These are phyloP conservation scores for Rhabdomys pumilio DNA, from an alignment of 2,797 vertebrate species.

Conservation along the genomic window DNA sequence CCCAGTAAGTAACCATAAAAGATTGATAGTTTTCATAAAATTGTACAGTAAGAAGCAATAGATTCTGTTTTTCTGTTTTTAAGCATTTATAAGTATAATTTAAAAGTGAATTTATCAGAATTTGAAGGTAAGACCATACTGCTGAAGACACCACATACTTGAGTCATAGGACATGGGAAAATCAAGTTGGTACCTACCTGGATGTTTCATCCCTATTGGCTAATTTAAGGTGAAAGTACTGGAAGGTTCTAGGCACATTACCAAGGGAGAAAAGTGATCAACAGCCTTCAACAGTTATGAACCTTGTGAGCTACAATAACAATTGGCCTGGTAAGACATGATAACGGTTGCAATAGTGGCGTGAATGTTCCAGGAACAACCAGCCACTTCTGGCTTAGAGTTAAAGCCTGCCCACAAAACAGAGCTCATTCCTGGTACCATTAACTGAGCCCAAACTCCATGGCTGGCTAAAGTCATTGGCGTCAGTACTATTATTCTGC, in stretches of 20 bases:
- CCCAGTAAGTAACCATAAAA: not conserved
- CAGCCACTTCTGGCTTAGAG: not conserved
- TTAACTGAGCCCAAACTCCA: not conserved
- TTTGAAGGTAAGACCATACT: not conserved
- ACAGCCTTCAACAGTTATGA: not conserved
- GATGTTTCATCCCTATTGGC: not conserved
- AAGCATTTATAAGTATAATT: conserved; percentile 22
- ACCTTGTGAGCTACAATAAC: not conserved
- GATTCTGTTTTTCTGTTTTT: conserved; percentile 22
- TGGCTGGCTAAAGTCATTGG: not conserved
- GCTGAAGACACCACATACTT: not conserved
- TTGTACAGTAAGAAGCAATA: conserved; percentile 56
- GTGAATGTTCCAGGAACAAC: not conserved
- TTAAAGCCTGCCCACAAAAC: not conserved
- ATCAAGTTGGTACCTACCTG: not conserved
- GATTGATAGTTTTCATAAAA: not conserved
- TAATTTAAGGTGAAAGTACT: not conserved
- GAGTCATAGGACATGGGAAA: not conserved
- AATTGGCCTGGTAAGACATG: too few species aligned
- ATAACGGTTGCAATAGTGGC: not conserved
- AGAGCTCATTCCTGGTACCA: not conserved
- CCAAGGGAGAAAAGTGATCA: not conserved
- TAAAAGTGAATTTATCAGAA: not conserved
- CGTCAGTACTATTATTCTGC: not conserved
- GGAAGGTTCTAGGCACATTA: not conserved